phyloP scores from a whole-genome alignment of 92 coral and sea anemone species.

The Phenganax subtilis region DNA sequence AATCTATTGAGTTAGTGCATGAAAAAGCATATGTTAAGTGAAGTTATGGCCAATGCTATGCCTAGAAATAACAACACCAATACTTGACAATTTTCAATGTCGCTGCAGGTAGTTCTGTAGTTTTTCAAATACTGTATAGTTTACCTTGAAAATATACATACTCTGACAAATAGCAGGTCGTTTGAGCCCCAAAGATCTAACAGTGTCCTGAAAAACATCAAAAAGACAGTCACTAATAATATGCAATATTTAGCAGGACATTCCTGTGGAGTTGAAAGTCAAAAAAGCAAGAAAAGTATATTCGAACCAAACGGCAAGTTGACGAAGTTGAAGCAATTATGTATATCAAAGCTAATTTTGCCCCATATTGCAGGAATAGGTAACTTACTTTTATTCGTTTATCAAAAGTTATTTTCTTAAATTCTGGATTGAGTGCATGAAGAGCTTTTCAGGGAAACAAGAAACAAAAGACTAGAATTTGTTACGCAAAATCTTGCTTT shows the following conservation, averaged over 20 bases:
- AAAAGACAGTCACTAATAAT: neutral
- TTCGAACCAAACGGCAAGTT: no score
- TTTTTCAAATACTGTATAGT: neutral
- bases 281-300: neutral
- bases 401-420: slow-evolving; percentile 68
- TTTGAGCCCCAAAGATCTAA: slow-evolving; percentile 63
- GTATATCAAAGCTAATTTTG: no score
- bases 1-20: no score
- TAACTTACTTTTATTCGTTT: slow-evolving; percentile 64
- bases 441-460: slow-evolving; percentile 54
- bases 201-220: slow-evolving; percentile 47
- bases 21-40: neutral
- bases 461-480: neutral
- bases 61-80: neutral
- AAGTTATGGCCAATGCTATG: neutral
- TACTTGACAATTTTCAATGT: no score
- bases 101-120: no score
- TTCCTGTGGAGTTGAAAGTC: no score
- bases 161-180: slow-evolving; percentile 85
- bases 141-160: slow-evolving; percentile 93
- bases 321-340: no score
- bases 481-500: neutral
- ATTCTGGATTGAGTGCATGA: slow-evolving; percentile 76
- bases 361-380: neutral
- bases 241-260: no score